Evolutionary conservation across 1,140 invertebrate genomes (phyloP).

Genomic region (Drosophila serrata): DNA sequence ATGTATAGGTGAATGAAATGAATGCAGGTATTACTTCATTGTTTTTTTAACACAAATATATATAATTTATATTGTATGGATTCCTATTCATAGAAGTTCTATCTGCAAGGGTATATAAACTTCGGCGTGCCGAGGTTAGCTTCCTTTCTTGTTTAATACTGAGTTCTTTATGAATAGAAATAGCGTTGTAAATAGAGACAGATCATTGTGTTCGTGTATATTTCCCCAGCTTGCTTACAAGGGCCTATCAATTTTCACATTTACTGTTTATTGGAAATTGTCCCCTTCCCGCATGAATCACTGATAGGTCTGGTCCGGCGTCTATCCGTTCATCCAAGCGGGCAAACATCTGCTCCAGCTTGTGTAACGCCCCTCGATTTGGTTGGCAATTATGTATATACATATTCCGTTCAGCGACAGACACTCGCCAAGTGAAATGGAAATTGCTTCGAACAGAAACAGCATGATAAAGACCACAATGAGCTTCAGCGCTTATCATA

Average conservation of each 20-base stretch:
- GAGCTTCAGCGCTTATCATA: conserved; percentile 23
- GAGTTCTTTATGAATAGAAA: no score
- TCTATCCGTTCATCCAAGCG: conserved; percentile 1
- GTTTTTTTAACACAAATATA: no score
- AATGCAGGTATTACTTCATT: no score
- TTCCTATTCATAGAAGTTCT: no score
- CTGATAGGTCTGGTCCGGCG: background rate
- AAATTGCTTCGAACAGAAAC: conserved; percentile 3
- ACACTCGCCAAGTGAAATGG: conserved; percentile 21
- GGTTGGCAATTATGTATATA: conserved; percentile 11
- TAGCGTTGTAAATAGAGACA: background rate
- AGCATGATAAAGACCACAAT: conserved; percentile 16
- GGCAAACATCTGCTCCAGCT: conserved; percentile 35
- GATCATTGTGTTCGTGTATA: conserved; percentile 1
- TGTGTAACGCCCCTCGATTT: conserved; percentile 46
- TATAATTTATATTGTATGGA: no score
- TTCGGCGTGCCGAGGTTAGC: no score
- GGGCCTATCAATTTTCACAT: conserved; percentile 39
- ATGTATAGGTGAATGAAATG: no score
- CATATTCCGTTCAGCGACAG: conserved; percentile 13
- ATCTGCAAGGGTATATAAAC: no score
- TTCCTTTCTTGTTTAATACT: no score
- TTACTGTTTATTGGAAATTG: conserved; percentile 36
- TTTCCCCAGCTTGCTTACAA: conserved; percentile 13
- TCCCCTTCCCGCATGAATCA: conserved; percentile 30